Evolutionary conservation across 2,797 vertebrate species (phyloP).

Genomic region (Galagoides demidoff): DNA sequence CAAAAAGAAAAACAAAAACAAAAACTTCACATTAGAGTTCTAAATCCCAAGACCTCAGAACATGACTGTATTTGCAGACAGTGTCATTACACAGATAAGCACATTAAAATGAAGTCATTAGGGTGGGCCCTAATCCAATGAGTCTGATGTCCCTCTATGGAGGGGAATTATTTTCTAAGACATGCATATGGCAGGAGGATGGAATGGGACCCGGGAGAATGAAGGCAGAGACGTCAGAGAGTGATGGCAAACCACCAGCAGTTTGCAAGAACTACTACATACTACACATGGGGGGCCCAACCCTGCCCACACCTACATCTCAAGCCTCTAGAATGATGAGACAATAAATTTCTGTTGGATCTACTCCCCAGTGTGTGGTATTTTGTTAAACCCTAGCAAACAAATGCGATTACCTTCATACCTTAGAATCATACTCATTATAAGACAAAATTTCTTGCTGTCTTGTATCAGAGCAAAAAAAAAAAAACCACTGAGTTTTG

Average conservation of each 20-base stretch:
- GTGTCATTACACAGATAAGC: not conserved
- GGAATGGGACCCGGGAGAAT: not conserved
- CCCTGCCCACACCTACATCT: too few species aligned
- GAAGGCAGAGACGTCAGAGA: not conserved
- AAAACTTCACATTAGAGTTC: not conserved
- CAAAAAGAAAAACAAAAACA: too few species aligned
- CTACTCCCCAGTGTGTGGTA: too few species aligned
- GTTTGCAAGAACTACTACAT: not conserved
- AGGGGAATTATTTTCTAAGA: too few species aligned
- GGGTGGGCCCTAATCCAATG: not conserved
- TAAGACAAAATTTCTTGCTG: not conserved
- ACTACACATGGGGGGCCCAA: not conserved
- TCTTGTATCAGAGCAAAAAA: not conserved
- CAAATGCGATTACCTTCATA: too few species aligned
- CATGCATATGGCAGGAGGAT: not conserved
- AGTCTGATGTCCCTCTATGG: not conserved
- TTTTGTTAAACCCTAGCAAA: not conserved
- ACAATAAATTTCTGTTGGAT: not conserved
- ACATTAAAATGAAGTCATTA: not conserved
- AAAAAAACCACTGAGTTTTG: too few species aligned
- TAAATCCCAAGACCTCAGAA: not conserved
- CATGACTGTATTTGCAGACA: not conserved
- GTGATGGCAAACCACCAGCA: not conserved
- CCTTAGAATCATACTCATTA: rapidly evolving
- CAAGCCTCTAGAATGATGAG: not conserved